These are phyloP conservation scores for Carettochelys insculpta DNA, from an alignment of 2,113 vertebrate genomes.

Conservation along the genomic window DNA sequence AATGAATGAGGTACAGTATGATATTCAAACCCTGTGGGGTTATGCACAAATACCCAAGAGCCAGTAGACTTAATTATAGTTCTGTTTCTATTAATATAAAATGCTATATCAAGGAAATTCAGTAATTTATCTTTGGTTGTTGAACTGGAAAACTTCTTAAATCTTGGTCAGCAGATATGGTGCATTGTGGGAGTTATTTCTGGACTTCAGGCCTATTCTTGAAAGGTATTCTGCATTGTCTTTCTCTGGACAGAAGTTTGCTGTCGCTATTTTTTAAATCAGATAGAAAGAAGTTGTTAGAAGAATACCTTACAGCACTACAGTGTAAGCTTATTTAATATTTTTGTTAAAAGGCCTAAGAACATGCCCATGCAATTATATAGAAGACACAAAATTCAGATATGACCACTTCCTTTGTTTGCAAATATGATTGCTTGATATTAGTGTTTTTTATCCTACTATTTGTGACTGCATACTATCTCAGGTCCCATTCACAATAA, in stretches of 20 bases:
- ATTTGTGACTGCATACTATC: constrained; percentile 8
- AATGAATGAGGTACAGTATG: background rate
- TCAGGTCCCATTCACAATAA: background rate
- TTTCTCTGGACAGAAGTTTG: constrained; percentile 27
- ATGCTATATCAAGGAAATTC: background rate
- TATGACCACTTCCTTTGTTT: constrained; percentile 51
- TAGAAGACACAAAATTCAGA: constrained; percentile 14
- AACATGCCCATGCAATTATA: constrained; percentile 20
- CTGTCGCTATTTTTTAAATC: background rate
- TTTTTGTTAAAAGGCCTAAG: constrained; percentile 51
- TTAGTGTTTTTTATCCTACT: constrained; percentile 18
- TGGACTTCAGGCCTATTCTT: constrained; percentile 23
- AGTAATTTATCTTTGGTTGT: background rate
- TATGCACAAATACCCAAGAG: background rate
- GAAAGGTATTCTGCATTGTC: constrained; percentile 35
- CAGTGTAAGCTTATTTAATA: constrained; percentile 35
- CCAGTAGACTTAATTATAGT: background rate
- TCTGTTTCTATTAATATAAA: background rate
- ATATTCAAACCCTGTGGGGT: no score
- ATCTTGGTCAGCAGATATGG: background rate
- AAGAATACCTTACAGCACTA: background rate
- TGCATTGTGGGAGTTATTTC: constrained; percentile 16
- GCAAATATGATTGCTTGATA: constrained; percentile 19
- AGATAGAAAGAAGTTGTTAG: constrained; percentile 26
- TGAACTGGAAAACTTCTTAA: constrained; percentile 2